Evolutionary conservation across 2,113 vertebrate genomes (phyloP), one percentile per base, ranked within the genome.

Genomic region (Raja brachyura): DNA sequence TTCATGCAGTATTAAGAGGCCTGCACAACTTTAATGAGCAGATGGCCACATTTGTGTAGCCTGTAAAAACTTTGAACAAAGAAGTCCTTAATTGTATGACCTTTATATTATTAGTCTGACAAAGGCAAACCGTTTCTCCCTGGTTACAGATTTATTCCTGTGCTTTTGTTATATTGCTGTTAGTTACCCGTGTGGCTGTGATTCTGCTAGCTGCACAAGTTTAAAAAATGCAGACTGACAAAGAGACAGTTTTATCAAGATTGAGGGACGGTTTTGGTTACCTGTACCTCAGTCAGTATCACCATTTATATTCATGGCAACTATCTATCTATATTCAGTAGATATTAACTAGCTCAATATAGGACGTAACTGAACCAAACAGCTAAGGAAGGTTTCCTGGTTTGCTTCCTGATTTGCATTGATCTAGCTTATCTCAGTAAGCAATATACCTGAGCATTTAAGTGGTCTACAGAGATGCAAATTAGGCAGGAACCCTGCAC

Each of bases 1-100:
- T 93, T 73, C 54, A 93, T 56, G 73, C 93, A 90, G 92, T 93
- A 93, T 92, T 85, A 75, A 68, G 66, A 86, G 59, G 93, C 90
- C 93, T 86, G 93, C 94, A 93, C n/a, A 22, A 93, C 75, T 93
- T 93, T 93, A 94, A 93, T 66, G 94, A 94, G 93, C 94, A 94
- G 94, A 94, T 94, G 94, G 94, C 93, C 70, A 68, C 93, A 77
- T 93, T 93, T 93, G 81, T 66, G 90, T 92, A 93, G 94, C 93
- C 93, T 75, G 31, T 74, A 92, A 92, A 92, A 92, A 92, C 93
- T 93, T 74, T 93, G 93, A 93, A 94, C 94, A 94, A 94, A 85
- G 86, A 83, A 68, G 25, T 93, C 77, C 93, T 93, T 94, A 93
- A 93, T 93, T 93, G 94, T 68, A 78, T 18, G 86, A 79, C 39